phyloP scores from a whole-genome alignment of 2,113 vertebrate genomes.

The Syngnathus floridae region DNA sequence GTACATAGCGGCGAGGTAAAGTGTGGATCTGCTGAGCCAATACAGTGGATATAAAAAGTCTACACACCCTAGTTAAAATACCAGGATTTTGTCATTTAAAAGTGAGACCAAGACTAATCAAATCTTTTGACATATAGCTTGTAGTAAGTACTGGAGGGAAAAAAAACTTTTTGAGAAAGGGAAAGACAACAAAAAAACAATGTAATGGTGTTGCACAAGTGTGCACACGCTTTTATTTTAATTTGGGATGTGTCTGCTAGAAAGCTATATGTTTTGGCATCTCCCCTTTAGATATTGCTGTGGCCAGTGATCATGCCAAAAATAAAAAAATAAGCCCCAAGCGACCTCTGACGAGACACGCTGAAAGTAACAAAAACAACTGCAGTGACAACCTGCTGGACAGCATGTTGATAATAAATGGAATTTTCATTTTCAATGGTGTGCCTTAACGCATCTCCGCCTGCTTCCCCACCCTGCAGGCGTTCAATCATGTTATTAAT shows the following conservation, averaged over 20 bases:
- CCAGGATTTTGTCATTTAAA: not conserved
- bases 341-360: not conserved
- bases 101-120: conserved; percentile 1
- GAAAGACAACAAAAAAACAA: not conserved
- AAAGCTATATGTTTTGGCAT: not conserved
- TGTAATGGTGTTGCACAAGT: too few relatives aligned
- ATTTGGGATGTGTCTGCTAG: too few relatives aligned
- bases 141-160: not conserved
- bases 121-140: not conserved
- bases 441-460: conserved; percentile 20
- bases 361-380: not conserved
- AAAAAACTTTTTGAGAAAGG: not conserved
- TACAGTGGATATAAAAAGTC: not conserved
- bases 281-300: not conserved
- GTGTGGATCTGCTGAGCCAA: conserved; percentile 1
- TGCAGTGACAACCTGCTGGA: conserved; percentile 5
- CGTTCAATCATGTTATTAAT: conserved; percentile 46
- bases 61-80: not conserved
- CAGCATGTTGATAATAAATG: conserved; percentile 24
- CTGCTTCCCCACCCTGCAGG: conserved; percentile 19
- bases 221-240: too few relatives aligned
- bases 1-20: conserved; percentile 15
- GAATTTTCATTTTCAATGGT: conserved; percentile 39
- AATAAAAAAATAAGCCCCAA: too few relatives aligned
- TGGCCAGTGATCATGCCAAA: not conserved